Base-by-base conservation (phyloP, 2,797 vertebrate species). In the Hylomyscus alleni region DNA sequence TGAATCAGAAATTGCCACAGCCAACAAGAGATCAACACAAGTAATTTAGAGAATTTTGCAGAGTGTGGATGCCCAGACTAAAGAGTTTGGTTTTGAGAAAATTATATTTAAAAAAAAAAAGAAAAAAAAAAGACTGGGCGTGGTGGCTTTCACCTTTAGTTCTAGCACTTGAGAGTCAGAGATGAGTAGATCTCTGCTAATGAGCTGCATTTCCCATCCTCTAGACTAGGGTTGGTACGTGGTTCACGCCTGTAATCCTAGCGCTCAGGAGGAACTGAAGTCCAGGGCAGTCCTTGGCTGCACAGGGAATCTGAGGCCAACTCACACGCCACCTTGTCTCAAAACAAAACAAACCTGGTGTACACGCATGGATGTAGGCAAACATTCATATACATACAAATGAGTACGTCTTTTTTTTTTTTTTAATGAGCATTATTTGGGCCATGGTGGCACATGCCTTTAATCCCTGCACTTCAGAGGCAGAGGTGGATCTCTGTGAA, bases 81-180 rank as follows among this genome's bases (percentile, higher is more conserved):
- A 95, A 95, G 47, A 93, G 54, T 94, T 94, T 14, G 34, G 26
- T 81, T 81, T 89, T 76, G 40, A 95, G 93, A 94, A 83, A 54
- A 91, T 80, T 50, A 29, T 2, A 56, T 60, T 29, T 13, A 22
- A 40, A 72, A 78, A 81, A 54, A 44, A 75, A 24, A 73, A 22
- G 47, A 50, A 50, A 9, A 50, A 44, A 47, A 17, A 22, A 20
- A 56, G 13, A 58, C 24, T 60, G 37, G 56, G 37, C 29, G 24
- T 40, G 56, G n/a, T 29, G 14, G 24, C 24, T 17, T 26, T 44
- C 4, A 62, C 14, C 37, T 29, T 83, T 44, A 40, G 44, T 60
- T 2, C 56, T 14, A 60, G 56, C 4, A 17, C 14, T 40, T 83
- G 81, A 26, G 81, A 62, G 37, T 24, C 56, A 44, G 80, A 83